These are phyloP conservation scores for Anthoscopus minutus DNA, from an alignment of 2,113 vertebrate genomes.

Conservation along the genomic window DNA sequence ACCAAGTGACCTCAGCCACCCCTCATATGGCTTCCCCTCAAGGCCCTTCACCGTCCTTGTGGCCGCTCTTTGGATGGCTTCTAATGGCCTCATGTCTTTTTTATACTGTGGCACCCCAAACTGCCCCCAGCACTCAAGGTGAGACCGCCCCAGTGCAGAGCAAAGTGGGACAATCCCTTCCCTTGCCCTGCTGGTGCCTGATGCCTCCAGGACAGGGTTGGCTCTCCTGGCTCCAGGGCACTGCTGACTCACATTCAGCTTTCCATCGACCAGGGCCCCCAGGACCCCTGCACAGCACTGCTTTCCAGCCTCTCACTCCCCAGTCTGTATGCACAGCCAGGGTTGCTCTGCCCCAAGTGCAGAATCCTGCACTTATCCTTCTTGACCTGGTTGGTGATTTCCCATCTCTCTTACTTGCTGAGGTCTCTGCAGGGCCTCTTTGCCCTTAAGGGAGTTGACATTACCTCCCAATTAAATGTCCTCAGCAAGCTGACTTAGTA, in stretches of 20 bases:
- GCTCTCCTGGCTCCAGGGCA: background rate
- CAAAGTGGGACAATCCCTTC: background rate
- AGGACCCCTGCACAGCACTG: rapidly evolving
- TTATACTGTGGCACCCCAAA: background rate
- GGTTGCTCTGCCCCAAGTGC: background rate
- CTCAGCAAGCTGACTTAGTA: rapidly evolving
- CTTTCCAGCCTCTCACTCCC: background rate
- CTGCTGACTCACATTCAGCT: background rate
- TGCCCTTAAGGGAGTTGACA: background rate
- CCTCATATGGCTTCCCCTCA: background rate
- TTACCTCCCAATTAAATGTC: background rate
- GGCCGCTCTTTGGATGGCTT: background rate
- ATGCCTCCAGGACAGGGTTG: rapidly evolving
- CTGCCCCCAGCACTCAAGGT: background rate
- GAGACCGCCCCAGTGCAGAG: rapidly evolving
- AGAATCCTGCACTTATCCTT: background rate
- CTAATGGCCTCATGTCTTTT: background rate
- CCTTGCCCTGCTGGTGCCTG: background rate
- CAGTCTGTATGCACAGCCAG: background rate
- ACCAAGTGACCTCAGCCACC: background rate
- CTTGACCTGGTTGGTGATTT: background rate
- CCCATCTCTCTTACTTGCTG: background rate
- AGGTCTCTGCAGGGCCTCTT: background rate
- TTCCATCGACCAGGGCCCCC: rapidly evolving
- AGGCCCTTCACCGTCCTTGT: background rate